phyloP scores from a whole-genome alignment of 2,888 invertebrate genomes.

The Amphiduros pacificus region DNA sequence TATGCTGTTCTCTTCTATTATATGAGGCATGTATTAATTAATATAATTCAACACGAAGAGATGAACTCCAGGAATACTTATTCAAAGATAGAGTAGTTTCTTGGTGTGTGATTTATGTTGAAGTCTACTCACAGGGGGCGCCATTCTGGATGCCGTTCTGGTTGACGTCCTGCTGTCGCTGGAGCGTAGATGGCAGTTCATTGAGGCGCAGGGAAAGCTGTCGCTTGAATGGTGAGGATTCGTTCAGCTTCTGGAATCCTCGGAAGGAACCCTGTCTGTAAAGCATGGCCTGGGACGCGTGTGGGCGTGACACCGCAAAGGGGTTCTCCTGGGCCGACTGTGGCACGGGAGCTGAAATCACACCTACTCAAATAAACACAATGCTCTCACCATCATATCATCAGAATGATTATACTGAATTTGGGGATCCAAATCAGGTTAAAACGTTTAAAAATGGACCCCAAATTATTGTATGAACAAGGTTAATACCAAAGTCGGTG shows the following conservation, averaged over 20 bases:
- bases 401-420: too few relatives aligned
- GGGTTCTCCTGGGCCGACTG: constrained; percentile 72
- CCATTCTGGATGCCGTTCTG: constrained; percentile 7
- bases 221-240: constrained; percentile 79
- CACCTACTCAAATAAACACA: too few relatives aligned
- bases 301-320: constrained; percentile 68
- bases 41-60: background rate
- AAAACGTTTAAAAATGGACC: too few relatives aligned
- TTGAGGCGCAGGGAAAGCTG: constrained; percentile 92
- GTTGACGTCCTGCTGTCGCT: constrained; percentile 66
- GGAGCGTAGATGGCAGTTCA: constrained; percentile 92
- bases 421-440: too few relatives aligned
- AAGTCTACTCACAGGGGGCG: constrained; percentile 7
- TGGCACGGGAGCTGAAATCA: constrained; percentile 60
- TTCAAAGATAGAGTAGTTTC: too few relatives aligned
- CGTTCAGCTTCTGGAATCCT: constrained; percentile 68
- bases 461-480: too few relatives aligned
- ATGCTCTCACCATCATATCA: too few relatives aligned
- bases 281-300: constrained; percentile 91
- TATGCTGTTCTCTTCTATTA: too few relatives aligned
- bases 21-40: too few relatives aligned
- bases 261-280: constrained; percentile 94
- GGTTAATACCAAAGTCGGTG: too few relatives aligned
- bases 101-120: too few relatives aligned
- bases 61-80: too few relatives aligned